Evolutionary conservation across 1,140 invertebrate species (phyloP).

Genomic region (Drosophila pseudoananassae): DNA sequence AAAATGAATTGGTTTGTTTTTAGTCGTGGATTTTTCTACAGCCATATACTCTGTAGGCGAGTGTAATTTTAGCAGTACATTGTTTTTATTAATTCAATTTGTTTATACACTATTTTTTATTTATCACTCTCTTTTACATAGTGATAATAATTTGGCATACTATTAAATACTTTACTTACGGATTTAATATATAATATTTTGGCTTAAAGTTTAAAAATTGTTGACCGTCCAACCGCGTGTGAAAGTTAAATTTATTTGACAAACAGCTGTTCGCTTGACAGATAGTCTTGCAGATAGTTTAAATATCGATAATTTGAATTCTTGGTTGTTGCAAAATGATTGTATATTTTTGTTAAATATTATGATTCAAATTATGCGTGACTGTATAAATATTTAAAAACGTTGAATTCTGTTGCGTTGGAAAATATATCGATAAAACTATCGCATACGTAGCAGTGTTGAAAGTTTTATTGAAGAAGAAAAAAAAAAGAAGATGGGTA

Average conservation of each 20-base stretch:
- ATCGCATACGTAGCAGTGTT: too few relatives aligned
- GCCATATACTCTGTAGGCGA: conserved; percentile 11
- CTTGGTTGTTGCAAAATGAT: too few relatives aligned
- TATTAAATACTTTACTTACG: conserved; percentile 7
- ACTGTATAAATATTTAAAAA: too few relatives aligned
- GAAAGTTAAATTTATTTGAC: neutral
- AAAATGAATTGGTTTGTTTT: conserved; percentile 7
- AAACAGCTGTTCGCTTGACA: conserved; percentile 12
- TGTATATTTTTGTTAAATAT: too few relatives aligned
- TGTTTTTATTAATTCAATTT: conserved; percentile 7
- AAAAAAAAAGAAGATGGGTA: too few relatives aligned
- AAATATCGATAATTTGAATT: neutral
- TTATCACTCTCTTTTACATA: neutral
- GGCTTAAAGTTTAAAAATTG: neutral
- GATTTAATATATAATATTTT: neutral
- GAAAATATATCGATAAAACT: too few relatives aligned
- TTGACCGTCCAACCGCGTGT: conserved; percentile 14
- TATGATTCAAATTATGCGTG: too few relatives aligned
- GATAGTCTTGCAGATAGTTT: neutral
- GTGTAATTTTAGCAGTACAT: conserved; percentile 33
- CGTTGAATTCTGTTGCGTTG: too few relatives aligned
- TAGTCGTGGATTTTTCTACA: neutral
- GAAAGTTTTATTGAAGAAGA: too few relatives aligned
- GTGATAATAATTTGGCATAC: neutral
- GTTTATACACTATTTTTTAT: neutral